Evolutionary conservation across 1,140 invertebrate species (phyloP).

Genomic region (Teleopsis dalmanni): DNA sequence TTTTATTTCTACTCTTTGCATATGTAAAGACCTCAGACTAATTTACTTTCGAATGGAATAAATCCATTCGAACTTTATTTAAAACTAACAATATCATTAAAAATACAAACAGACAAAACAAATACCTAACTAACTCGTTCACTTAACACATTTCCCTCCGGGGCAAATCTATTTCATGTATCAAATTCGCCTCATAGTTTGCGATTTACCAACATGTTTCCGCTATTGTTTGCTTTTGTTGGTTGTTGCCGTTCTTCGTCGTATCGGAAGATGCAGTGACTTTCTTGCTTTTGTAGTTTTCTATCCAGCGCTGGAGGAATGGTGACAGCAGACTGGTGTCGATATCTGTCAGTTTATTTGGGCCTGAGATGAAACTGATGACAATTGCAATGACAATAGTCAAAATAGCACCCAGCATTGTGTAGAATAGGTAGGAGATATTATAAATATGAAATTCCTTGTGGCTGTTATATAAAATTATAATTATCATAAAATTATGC

Average conservation of each 20-base stretch:
- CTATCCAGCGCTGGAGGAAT: constrained; percentile 56
- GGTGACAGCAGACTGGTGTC: constrained; percentile 59
- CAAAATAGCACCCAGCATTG: constrained; percentile 53
- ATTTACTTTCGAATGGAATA: no score
- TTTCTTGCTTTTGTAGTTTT: constrained; percentile 24
- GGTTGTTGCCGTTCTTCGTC: constrained; percentile 5
- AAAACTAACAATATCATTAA: no score
- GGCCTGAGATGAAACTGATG: constrained; percentile 49
- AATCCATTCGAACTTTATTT: no score
- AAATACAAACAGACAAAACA: no score
- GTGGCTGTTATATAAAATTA: no score
- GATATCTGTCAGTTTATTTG: constrained; percentile 49
- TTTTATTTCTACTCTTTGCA: no score
- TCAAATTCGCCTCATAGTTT: not conserved
- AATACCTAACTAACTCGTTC: no score
- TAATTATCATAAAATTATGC: no score
- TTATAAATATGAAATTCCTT: constrained; percentile 41
- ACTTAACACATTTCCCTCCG: no score
- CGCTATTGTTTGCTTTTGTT: not conserved
- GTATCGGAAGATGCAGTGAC: no score
- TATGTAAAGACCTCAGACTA: no score
- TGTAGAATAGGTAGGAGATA: constrained; percentile 62
- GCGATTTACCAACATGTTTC: constrained; percentile 2
- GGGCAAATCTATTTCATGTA: not conserved
- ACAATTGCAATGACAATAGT: constrained; percentile 58